Conservation (phyloP, 2,888 invertebrate genomes). For the Latrodectus hesperus region DNA sequence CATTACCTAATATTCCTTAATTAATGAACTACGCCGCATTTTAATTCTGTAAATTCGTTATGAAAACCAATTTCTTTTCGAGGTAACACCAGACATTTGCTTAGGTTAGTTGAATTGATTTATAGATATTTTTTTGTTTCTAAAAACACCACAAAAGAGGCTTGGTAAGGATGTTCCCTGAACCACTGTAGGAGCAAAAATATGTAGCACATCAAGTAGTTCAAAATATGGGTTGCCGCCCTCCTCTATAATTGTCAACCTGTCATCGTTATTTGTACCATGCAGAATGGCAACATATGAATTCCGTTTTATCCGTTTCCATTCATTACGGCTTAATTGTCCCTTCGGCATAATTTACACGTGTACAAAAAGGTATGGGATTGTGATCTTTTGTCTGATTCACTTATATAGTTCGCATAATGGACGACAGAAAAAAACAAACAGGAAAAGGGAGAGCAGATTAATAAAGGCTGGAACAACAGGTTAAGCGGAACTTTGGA, state of each 20-base stretch:
- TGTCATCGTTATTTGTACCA: slow-evolving; percentile 15
- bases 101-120: not conserved
- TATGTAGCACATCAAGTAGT: not conserved
- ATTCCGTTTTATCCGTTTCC: slow-evolving; percentile 39
- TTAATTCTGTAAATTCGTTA: no score
- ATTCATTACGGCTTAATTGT: slow-evolving; percentile 53
- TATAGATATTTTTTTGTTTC: not conserved
- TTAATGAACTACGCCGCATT: no score
- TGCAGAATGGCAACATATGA: slow-evolving; percentile 39
- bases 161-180: not conserved
- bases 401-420: slow-evolving; percentile 41
- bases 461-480: slow-evolving; percentile 57
- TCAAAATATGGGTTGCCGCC: slow-evolving; percentile 1
- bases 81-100: no score
- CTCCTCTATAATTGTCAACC: slow-evolving; percentile 12
- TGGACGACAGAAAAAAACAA: slow-evolving; percentile 42
- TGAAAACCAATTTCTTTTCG: no score
- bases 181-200: slow-evolving; percentile 1
- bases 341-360: slow-evolving; percentile 35
- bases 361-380: slow-evolving; percentile 19
- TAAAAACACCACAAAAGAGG: not conserved
- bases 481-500: slow-evolving; percentile 66
- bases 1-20: no score
- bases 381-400: slow-evolving; percentile 44
- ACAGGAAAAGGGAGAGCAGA: slow-evolving; percentile 18